These are phyloP conservation scores for Daphoenositta chrysoptera DNA, from an alignment of 2,113 vertebrate species.

Conservation along the genomic window DNA sequence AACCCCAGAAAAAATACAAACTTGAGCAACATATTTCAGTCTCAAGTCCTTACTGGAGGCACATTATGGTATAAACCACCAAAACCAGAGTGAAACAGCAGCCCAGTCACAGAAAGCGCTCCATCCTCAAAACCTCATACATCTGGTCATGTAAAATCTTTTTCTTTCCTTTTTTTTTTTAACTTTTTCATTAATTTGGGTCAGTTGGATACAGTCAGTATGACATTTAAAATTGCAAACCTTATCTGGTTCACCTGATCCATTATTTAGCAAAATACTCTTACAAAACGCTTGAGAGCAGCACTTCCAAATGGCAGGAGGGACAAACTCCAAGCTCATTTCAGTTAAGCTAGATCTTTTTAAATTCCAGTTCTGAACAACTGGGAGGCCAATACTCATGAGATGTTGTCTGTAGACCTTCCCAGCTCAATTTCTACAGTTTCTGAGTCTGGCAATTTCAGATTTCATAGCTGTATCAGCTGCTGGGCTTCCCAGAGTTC, in stretches of 20 bases:
- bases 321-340: not conserved
- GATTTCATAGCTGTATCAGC: not conserved
- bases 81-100: not conserved
- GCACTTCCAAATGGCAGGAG: not conserved
- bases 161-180: no score
- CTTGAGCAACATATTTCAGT: not conserved
- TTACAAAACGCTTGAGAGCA: not conserved
- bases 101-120: not conserved
- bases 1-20: not conserved
- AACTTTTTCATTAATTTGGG: not conserved
- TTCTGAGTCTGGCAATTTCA: not conserved
- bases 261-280: not conserved
- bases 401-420: not conserved
- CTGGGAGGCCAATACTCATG: not conserved
- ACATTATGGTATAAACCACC: not conserved
- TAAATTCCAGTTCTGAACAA: not conserved
- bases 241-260: not conserved
- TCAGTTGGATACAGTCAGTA: not conserved
- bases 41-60: not conserved
- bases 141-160: no score
- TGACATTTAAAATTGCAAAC: not conserved
- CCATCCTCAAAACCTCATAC: not conserved
- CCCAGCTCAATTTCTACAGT: not conserved
- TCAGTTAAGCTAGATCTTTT: not conserved
- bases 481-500: not conserved